These are phyloP conservation scores for Sander lucioperca DNA, from an alignment of 2,113 vertebrate species.

Conservation along the genomic window DNA sequence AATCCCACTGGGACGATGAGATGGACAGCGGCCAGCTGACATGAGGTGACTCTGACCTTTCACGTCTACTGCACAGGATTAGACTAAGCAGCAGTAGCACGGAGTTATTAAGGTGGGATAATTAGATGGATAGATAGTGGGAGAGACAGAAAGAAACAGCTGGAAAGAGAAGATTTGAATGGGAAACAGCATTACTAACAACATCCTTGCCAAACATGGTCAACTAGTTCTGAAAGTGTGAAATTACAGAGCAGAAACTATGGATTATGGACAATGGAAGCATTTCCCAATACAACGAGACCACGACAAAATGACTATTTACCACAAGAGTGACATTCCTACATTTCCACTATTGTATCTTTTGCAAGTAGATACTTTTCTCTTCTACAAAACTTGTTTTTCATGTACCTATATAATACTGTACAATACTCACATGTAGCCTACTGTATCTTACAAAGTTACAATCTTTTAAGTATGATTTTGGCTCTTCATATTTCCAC, in stretches of 20 bases:
- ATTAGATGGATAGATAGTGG: constrained; percentile 13
- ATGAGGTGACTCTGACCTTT: constrained; percentile 20
- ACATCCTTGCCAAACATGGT: neutral
- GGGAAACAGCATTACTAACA: neutral
- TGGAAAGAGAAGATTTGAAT: neutral
- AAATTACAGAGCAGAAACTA: too few species aligned
- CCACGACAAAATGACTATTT: too few species aligned
- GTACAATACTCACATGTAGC: neutral
- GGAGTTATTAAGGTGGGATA: constrained; percentile 19
- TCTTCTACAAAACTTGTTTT: neutral
- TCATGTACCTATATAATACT: neutral
- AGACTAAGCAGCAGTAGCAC: constrained; percentile 13
- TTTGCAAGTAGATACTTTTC: neutral
- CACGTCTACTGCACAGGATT: constrained; percentile 28
- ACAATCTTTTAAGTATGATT: neutral
- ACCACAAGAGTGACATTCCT: neutral
- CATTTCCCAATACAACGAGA: neutral
- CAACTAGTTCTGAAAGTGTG: neutral
- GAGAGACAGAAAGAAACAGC: neutral
- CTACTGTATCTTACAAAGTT: neutral
- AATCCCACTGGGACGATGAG: neutral
- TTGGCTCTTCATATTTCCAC: neutral
- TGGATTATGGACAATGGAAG: neutral
- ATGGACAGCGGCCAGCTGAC: constrained; percentile 53
- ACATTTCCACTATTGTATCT: neutral